phyloP scores from a whole-genome alignment of 2,888 invertebrate genomes.

The Epiblema foenella region DNA sequence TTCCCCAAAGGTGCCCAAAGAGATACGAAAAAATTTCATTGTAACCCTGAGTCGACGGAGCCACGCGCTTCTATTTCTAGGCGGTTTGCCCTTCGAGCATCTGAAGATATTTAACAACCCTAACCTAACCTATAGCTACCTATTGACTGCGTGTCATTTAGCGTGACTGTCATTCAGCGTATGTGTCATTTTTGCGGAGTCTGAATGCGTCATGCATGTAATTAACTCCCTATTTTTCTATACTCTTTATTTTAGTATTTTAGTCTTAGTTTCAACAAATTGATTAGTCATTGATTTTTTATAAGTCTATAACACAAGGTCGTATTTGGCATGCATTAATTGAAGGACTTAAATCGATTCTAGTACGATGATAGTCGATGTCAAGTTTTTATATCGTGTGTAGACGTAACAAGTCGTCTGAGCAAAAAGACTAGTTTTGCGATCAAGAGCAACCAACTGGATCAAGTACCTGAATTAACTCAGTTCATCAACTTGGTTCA shows the following conservation, averaged over 20 bases:
- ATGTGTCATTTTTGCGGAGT: too few species aligned
- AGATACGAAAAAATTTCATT: too few species aligned
- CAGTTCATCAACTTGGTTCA: constrained; percentile 22
- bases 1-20: too few species aligned
- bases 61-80: too few species aligned
- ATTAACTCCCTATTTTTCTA: neutral
- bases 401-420: constrained; percentile 20
- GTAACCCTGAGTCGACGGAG: too few species aligned
- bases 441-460: constrained; percentile 30
- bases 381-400: constrained; percentile 18
- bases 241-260: neutral
- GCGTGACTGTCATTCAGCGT: too few species aligned
- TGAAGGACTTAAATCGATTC: neutral
- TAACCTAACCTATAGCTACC: too few species aligned
- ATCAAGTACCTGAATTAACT: constrained; percentile 16
- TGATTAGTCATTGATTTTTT: neutral
- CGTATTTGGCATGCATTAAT: constrained; percentile 13
- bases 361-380: constrained; percentile 6
- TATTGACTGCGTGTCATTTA: too few species aligned
- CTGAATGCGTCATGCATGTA: too few species aligned
- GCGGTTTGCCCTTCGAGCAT: too few species aligned
- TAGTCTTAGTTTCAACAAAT: neutral
- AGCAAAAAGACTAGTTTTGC: constrained; percentile 25
- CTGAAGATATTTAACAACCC: too few species aligned
- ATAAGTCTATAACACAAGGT: neutral